Base-by-base conservation (phyloP, 1,140 invertebrate genomes). In the Pseudomyrmex sp. region DNA sequence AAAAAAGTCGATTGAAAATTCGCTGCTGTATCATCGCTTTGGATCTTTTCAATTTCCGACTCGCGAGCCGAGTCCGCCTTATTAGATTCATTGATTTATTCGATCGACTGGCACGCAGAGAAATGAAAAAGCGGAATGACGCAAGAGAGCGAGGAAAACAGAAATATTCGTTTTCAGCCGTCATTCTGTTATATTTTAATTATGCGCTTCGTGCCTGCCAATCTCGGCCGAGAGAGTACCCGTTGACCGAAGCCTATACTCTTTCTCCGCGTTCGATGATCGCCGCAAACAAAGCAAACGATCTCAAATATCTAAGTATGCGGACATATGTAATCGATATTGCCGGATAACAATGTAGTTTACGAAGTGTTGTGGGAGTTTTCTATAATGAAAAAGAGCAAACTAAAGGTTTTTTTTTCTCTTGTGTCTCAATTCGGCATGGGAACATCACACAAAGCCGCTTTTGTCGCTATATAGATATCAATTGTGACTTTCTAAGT, bases 31-130 rank as follows among this genome's bases (percentile, higher is more conserved):
- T 86, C 85, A 83, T 74, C 26, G 65, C 80, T 72, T 23, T 59
- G 35, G 79, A 87, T 86, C 86, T 75, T 87, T 87, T 87, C 85
- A 87, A 87, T 87, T 87, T 87, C 85, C 85, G 85, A 86, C 54
- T 54, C 44, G 35, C 35, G 44, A 63, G 77, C 54, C 63, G 58
- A 26, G 58, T 65, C 52, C 44, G 65, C 85, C 85, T 87, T 86
- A 83, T 86, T 87, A 87, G 85, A 82, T 86, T 83, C 84, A 87
- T 87, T 76, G 85, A 87, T 87, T 86, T 80, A 80, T 80, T 80
- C 65, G 65, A 80, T 80, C 76, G 76, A 70, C 66, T 80, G 54
- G 76, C 54, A 59, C 35, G 35, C 44, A 61, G 75, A 77, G 66
- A 80, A 59, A 52, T 80, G 66, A 80, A 80, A 80, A 72, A 80